Evolutionary conservation across 2,797 vertebrate species (phyloP), one percentile per base, ranked within the genome.

Genomic region (Urosaurus nigricauda): DNA sequence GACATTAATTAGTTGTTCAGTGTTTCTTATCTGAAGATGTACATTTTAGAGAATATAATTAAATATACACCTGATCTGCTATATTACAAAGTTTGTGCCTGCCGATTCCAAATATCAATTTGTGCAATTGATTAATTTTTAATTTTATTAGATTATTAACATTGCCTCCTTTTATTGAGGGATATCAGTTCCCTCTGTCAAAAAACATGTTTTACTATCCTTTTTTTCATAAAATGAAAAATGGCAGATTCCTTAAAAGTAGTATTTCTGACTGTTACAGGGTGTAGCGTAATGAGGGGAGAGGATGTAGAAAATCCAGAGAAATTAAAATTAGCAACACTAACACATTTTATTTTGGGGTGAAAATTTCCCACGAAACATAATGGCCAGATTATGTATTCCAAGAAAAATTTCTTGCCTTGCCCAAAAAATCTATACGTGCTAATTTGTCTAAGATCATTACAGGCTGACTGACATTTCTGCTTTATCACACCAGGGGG

Each of bases 81-180:
- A 84, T 5, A 26, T 51, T 89, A 88, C 90, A 93, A 81, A 93
- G 88, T 90, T 78, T 40, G 37, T 43, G 83, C 3, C 85, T 47
- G 53, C 75, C 86, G 81, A 86, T 93, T 92, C 94, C 92, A 93
- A 90, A 90, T 88, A 4, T 70, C 26, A 83, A 53, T 63, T 70
- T 32, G 71, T 14, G 17, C n/a, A 16, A 32, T 43, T 24, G 5
- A 56, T 65, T 60, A 32, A 73, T 86, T 89, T 86, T 79, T 78
- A 92, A 90, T 63, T 75, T 65, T 82, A 65, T n/a, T 37, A 65
- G 58, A 71, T 93, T 93, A 92, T 87, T 82, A 53, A 24, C 68
- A 84, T 88, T 94, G 93, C 90, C 70, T 37, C 85, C 43, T 88
- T 95, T 93, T 89, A 92, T 91, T 87, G 51, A 79, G 90, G 91